Percentiles rank a stretch among this genome's conserved stretches.
Conservation (phyloP, 2,888 invertebrate species). For the Sinodicranocentrus sp. region DNA sequence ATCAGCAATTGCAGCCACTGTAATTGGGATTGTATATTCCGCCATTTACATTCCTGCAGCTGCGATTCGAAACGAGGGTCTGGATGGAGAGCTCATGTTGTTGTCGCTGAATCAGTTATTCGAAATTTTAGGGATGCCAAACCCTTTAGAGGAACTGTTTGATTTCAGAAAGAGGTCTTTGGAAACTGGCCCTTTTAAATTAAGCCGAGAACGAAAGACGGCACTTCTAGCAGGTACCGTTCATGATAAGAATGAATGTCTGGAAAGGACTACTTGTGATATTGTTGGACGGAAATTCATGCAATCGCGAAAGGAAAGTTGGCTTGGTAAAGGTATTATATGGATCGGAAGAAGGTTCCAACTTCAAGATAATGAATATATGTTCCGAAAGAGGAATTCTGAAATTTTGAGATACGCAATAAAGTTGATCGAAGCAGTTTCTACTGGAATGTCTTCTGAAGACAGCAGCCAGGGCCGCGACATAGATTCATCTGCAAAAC, state of each 20-base stretch:
- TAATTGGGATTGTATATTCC: conserved; percentile 52
- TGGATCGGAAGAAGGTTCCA: conserved; percentile 4
- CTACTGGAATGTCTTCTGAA: conserved; percentile 10
- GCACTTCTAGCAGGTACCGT: conserved; percentile 5
- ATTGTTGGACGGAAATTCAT: conserved; percentile 29
- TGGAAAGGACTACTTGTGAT: conserved; percentile 33
- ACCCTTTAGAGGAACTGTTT: conserved; percentile 27
- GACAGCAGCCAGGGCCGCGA: neutral
- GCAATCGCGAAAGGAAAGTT: neutral
- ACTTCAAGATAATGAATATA: too few relatives aligned
- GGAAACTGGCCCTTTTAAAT: too few relatives aligned
- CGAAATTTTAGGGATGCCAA: conserved; percentile 37
- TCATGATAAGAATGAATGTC: conserved; percentile 10
- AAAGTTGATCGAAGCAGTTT: conserved; percentile 3
- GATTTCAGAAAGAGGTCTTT: conserved; percentile 8
- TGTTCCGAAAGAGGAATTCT: too few relatives aligned
- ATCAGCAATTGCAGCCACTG: conserved; percentile 52
- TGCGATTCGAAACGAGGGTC: conserved; percentile 4
- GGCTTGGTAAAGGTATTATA: conserved; percentile 14
- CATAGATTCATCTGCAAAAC: neutral
- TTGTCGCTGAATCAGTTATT: neutral
- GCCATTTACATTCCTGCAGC: conserved; percentile 41
- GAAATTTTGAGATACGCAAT: neutral
- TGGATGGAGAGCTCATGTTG: conserved; percentile 29
- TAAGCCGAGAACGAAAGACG: neutral